These are phyloP conservation scores for Myotis pilosus DNA, from an alignment of 2,797 vertebrate species.

Conservation along the genomic window DNA sequence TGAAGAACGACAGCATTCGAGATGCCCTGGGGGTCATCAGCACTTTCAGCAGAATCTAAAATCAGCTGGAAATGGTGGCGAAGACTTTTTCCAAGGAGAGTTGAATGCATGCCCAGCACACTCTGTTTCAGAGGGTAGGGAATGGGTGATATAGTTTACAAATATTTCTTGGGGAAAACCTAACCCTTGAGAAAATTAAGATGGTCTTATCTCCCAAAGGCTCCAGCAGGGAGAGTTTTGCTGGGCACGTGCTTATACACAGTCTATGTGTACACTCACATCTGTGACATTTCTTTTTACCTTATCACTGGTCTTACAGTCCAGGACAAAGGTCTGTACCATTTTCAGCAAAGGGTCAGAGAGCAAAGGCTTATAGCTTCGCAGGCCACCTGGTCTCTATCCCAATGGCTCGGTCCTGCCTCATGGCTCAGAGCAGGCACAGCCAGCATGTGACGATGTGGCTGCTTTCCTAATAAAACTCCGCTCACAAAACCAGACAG, in stretches of 20 bases:
- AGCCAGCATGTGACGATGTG: fast-evolving
- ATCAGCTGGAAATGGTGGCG: neutral
- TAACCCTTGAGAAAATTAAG: neutral
- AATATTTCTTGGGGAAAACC: neutral
- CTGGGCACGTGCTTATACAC: fast-evolving
- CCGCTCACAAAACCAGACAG: neutral
- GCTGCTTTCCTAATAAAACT: neutral
- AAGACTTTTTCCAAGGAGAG: neutral
- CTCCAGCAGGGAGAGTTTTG: neutral
- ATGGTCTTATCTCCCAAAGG: neutral
- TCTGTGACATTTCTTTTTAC: neutral
- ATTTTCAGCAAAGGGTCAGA: neutral
- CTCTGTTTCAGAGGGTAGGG: neutral
- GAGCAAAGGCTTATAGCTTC: neutral
- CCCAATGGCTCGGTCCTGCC: neutral
- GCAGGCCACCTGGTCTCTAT: neutral
- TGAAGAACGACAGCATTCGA: neutral
- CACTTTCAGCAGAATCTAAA: neutral
- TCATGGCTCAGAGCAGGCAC: neutral
- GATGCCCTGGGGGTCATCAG: neutral
- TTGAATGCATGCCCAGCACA: no score
- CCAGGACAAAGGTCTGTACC: neutral
- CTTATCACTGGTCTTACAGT: neutral
- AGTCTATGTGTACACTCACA: fast-evolving
- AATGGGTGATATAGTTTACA: neutral